These are phyloP conservation scores for Microtus oregoni DNA, from an alignment of 2,113 vertebrate species.

Conservation along the genomic window DNA sequence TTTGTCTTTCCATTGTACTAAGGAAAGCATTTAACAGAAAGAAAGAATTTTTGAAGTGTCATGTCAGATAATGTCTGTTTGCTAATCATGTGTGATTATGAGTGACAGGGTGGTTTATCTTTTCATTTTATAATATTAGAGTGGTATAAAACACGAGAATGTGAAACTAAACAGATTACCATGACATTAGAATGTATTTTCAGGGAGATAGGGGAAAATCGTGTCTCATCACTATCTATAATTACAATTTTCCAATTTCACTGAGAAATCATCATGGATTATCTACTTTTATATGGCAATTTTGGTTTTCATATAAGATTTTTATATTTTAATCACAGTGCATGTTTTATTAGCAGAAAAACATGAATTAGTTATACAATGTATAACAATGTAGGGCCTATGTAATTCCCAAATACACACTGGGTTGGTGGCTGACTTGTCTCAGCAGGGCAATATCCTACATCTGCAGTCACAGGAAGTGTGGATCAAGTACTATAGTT, in stretches of 20 bases:
- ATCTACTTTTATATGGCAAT: constrained; percentile 34
- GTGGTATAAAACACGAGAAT: constrained; percentile 60
- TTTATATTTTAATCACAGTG: background rate
- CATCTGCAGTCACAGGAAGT: background rate
- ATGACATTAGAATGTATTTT: constrained; percentile 44
- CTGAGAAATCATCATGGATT: background rate
- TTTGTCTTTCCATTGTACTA: constrained; percentile 57
- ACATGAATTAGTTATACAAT: background rate
- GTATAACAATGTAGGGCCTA: background rate
- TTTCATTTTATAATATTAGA: constrained; percentile 55
- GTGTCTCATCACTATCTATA: background rate
- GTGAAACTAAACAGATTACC: constrained; percentile 59
- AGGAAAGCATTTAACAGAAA: constrained; percentile 51
- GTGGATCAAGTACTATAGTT: background rate
- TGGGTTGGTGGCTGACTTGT: background rate
- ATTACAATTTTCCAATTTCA: constrained; percentile 51
- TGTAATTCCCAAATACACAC: background rate
- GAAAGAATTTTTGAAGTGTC: constrained; percentile 52
- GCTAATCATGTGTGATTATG: constrained; percentile 56
- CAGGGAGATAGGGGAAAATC: background rate
- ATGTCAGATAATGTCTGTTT: constrained; percentile 22
- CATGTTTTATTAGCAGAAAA: constrained; percentile 38
- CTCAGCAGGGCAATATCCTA: background rate
- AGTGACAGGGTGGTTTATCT: constrained; percentile 45
- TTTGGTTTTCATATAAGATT: constrained; percentile 32